These are phyloP conservation scores for Albula goreensis DNA, from an alignment of 2,113 vertebrate species.

Conservation along the genomic window DNA sequence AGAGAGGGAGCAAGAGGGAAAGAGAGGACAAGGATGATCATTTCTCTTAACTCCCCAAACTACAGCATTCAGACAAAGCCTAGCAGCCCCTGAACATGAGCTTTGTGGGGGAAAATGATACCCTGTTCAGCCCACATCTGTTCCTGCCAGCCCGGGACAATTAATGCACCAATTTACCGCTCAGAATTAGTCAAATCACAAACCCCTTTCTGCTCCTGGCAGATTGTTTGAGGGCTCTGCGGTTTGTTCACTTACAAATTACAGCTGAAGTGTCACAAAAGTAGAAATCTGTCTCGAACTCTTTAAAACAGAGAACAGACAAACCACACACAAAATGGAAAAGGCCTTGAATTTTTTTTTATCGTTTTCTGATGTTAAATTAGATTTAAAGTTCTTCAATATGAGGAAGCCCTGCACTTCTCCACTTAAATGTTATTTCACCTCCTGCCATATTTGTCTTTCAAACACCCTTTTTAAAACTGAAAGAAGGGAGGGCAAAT, in stretches of 20 bases:
- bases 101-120: constrained; percentile 86
- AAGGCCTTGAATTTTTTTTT: not conserved
- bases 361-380: not conserved
- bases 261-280: not conserved
- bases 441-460: not conserved
- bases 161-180: constrained; percentile 52
- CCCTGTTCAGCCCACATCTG: constrained; percentile 81
- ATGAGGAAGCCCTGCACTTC: not conserved
- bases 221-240: not conserved
- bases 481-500: constrained; percentile 50
- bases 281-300: not conserved
- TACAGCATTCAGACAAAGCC: constrained; percentile 64
- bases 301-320: too few relatives aligned
- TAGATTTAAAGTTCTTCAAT: not conserved
- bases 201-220: constrained; percentile 38
- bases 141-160: constrained; percentile 64
- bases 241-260: not conserved
- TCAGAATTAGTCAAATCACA: constrained; percentile 58
- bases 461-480: not conserved
- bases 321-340: not conserved
- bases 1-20: not conserved
- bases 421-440: not conserved
- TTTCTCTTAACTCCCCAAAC: constrained; percentile 70
- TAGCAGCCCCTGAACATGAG: constrained; percentile 77
- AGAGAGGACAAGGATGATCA: too few relatives aligned